phyloP scores from a whole-genome alignment of 2,797 vertebrate genomes.

The Petrocephalus sullivani region DNA sequence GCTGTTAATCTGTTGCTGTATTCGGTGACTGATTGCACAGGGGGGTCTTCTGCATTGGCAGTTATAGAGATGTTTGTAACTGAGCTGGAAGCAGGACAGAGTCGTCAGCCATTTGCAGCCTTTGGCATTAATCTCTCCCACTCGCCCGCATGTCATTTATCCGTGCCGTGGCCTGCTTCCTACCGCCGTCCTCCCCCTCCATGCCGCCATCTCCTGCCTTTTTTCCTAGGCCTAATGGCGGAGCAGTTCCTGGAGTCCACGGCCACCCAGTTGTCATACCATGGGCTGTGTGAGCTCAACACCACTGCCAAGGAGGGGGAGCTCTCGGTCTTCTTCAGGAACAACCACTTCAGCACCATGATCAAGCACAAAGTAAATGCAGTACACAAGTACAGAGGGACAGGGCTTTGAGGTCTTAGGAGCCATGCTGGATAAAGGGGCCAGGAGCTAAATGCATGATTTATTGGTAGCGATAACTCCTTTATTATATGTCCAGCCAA shows the following conservation, averaged over 20 bases:
- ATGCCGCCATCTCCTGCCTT: not conserved
- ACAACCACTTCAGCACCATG: conserved; percentile 96
- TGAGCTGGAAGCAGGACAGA: not conserved
- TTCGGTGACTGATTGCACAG: not conserved
- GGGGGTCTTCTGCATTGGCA: not conserved
- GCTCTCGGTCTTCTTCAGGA: conserved; percentile 88
- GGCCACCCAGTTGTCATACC: conserved; percentile 83
- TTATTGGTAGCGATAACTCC: not conserved
- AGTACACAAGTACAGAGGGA: not conserved
- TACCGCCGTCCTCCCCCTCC: not conserved
- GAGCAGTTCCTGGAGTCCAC: conserved; percentile 90
- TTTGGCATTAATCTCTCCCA: not conserved
- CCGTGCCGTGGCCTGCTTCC: not conserved
- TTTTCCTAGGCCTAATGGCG: conserved; percentile 71
- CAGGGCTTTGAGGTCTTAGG: not conserved
- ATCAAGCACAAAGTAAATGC: conserved; percentile 79
- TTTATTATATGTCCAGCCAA: not conserved
- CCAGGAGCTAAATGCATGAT: not conserved
- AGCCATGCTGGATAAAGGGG: not conserved
- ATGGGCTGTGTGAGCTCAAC: conserved; percentile 85
- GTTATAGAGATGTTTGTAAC: not conserved
- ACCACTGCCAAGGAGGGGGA: conserved; percentile 71
- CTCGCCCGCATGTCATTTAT: not conserved
- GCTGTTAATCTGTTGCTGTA: not conserved
- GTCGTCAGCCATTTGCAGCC: not conserved